Conservation (phyloP, 2,113 vertebrate species). For the Ammodytes marinus region DNA sequence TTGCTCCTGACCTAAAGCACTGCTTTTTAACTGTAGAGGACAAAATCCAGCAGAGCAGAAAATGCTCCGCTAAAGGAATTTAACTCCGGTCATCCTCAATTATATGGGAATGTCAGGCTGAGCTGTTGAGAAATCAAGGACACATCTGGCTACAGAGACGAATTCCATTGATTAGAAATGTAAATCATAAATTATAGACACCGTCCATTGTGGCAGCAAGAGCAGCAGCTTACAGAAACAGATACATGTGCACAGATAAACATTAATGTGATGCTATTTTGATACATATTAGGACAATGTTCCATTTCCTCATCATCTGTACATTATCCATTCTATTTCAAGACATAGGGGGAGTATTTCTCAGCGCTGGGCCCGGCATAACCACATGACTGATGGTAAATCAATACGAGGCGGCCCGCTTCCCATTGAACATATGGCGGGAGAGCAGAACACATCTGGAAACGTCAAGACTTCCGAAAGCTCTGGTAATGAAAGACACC, state of each 20-base stretch:
- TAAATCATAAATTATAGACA: neutral
- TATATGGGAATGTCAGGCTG: neutral
- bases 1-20: neutral
- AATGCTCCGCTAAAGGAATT: neutral
- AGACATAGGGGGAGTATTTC: conserved; percentile 78
- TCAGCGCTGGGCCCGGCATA: conserved; percentile 72
- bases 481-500: conserved; percentile 10
- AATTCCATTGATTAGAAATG: neutral
- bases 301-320: conserved; percentile 81
- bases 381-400: conserved; percentile 83
- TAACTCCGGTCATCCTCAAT: neutral
- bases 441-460: conserved; percentile 58
- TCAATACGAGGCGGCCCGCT: conserved; percentile 77
- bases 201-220: neutral
- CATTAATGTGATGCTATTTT: conserved; percentile 3
- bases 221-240: neutral
- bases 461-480: conserved; percentile 54
- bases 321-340: conserved; percentile 78
- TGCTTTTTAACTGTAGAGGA: conserved; percentile 8
- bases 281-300: conserved; percentile 11
- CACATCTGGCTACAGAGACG: neutral
- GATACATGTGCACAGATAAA: neutral
- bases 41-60: conserved; percentile 19
- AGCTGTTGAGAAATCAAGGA: neutral
- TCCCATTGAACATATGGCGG: conserved; percentile 46